Evolutionary conservation across 2,113 vertebrate species (phyloP).

Genomic region (Alouatta palliata): DNA sequence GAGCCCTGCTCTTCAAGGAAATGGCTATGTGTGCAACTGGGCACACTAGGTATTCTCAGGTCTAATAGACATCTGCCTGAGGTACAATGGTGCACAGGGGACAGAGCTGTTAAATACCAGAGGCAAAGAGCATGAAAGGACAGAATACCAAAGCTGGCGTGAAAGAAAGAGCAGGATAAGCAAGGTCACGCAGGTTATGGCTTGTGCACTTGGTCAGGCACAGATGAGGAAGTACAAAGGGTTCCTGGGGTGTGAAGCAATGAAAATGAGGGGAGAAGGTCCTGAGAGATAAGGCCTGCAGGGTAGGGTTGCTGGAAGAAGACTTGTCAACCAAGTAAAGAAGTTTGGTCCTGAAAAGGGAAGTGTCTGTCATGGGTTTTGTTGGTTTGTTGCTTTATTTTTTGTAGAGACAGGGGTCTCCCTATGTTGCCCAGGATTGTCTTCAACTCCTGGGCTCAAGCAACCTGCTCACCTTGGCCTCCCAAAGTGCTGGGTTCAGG

Average conservation of each 20-base stretch:
- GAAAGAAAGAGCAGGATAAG: neutral
- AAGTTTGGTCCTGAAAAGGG: neutral
- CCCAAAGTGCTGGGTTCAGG: no score
- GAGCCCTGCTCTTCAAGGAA: neutral
- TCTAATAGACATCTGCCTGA: neutral
- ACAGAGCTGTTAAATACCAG: neutral
- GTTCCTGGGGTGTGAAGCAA: neutral
- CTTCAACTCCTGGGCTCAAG: no score
- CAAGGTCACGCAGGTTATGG: neutral
- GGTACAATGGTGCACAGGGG: neutral
- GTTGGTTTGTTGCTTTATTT: no score
- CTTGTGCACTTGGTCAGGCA: neutral
- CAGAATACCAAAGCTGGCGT: neutral
- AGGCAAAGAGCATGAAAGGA: neutral
- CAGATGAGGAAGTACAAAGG: neutral
- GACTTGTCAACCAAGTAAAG: neutral
- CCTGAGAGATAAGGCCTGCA: no score
- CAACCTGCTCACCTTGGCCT: no score
- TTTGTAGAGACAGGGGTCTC: no score
- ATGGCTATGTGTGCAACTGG: neutral
- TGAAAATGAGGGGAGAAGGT: neutral
- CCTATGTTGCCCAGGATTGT: no score
- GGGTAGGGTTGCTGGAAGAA: fast-evolving
- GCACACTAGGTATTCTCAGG: neutral
- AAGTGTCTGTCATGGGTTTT: neutral